phyloP scores from a whole-genome alignment of 2,113 vertebrate species.

The Dipodomys merriami region DNA sequence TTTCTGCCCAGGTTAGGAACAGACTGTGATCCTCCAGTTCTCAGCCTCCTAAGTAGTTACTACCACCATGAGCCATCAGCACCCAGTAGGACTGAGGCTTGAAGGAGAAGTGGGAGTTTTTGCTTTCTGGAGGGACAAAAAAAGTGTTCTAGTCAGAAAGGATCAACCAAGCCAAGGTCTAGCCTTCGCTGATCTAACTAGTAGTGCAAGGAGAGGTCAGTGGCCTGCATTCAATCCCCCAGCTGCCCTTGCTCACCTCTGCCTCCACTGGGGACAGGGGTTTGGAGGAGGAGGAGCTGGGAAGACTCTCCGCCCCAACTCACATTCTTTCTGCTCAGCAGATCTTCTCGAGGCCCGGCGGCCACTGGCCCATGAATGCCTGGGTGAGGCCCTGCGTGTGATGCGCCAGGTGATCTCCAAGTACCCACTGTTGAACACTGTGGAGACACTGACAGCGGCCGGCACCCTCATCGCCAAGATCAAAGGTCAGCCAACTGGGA shows the following conservation, averaged over 20 bases:
- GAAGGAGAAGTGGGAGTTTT: neutral
- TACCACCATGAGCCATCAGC: too few species aligned
- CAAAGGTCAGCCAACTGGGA: constrained; percentile 90
- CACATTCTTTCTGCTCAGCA: constrained; percentile 70
- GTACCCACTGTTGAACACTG: constrained; percentile 95
- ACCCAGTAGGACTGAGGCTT: neutral
- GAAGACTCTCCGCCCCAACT: neutral
- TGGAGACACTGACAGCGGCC: constrained; percentile 95
- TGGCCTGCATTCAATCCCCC: neutral
- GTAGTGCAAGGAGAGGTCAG: neutral
- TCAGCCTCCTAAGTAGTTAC: too few species aligned
- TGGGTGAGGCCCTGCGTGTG: constrained; percentile 93
- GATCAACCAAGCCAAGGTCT: neutral
- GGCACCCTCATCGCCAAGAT: constrained; percentile 97
- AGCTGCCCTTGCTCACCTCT: too few species aligned
- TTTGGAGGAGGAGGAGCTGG: neutral
- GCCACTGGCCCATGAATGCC: constrained; percentile 92
- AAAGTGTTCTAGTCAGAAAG: neutral
- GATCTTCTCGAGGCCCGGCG: constrained; percentile 90
- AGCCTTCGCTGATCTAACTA: neutral
- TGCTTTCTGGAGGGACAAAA: neutral
- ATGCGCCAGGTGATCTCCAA: constrained; percentile 94
- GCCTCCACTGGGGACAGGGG: neutral
- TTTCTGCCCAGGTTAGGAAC: too few species aligned
- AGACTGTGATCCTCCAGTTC: too few species aligned